Evolutionary conservation across 2,888 invertebrate genomes (phyloP).

Genomic region (Matsumyia berberina): DNA sequence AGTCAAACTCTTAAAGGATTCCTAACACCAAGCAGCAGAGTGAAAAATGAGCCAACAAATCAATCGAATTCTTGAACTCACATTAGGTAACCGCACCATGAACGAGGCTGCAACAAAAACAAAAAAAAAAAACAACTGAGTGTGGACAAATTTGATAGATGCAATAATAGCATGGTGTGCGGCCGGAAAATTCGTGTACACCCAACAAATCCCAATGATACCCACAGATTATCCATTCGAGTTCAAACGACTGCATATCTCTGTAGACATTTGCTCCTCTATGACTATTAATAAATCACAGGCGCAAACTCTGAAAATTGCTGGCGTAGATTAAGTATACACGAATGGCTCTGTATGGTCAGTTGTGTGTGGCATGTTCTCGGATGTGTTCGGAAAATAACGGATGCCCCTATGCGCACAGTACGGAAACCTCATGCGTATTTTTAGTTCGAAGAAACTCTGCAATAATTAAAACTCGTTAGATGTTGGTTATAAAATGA

Average conservation of each 20-base stretch:
- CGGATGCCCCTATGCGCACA: constrained; percentile 32
- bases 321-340: constrained; percentile 55
- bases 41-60: constrained; percentile 38
- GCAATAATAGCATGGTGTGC: constrained; percentile 53
- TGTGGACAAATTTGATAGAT: constrained; percentile 53
- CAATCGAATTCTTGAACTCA: constrained; percentile 50
- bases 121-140: constrained; percentile 19
- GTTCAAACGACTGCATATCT: constrained; percentile 63
- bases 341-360: constrained; percentile 31
- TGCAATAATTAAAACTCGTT: constrained; percentile 7
- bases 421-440: background rate
- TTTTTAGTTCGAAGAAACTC: background rate
- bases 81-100: constrained; percentile 6
- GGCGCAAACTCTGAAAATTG: constrained; percentile 65
- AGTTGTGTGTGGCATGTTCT: constrained; percentile 58
- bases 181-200: constrained; percentile 49
- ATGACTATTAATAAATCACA: constrained; percentile 68
- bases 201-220: constrained; percentile 65
- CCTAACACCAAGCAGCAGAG: constrained; percentile 20
- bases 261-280: constrained; percentile 40
- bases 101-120: constrained; percentile 14
- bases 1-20: constrained; percentile 17
- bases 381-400: constrained; percentile 42
- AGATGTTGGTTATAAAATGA: too few relatives aligned
- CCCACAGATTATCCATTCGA: constrained; percentile 62